Conservation (phyloP, 2,888 invertebrate species). For the Encarsia formosa region DNA sequence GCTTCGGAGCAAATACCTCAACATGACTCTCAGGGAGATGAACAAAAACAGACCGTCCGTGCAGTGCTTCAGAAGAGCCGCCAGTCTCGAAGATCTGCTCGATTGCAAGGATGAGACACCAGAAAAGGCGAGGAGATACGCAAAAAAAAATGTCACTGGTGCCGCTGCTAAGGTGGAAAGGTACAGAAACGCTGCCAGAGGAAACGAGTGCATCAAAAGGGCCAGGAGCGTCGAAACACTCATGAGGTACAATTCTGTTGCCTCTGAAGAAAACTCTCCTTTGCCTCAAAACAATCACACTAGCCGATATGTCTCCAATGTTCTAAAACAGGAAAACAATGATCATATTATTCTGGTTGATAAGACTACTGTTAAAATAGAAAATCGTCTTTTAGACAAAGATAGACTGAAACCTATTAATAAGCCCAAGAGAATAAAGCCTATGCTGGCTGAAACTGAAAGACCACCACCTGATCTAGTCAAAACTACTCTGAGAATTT, state of each 20-base stretch:
- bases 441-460: conserved; percentile 68
- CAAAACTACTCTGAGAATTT: conserved; percentile 77
- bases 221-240: conserved; percentile 84
- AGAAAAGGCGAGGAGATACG: conserved; percentile 37
- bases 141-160: conserved; percentile 32
- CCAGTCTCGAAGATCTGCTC: conserved; percentile 79
- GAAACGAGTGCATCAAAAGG: conserved; percentile 69
- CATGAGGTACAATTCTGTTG: conserved; percentile 59
- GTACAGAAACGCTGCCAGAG: conserved; percentile 57
- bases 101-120: conserved; percentile 57
- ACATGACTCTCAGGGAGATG: conserved; percentile 73
- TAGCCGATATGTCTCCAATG: conserved; percentile 11
- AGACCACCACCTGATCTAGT: conserved; percentile 87
- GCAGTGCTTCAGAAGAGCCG: conserved; percentile 68
- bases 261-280: background rate
- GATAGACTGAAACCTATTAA: conserved; percentile 52
- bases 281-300: conserved; percentile 12
- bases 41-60: conserved; percentile 64
- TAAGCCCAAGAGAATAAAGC: conserved; percentile 61
- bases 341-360: conserved; percentile 54
- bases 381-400: conserved; percentile 43
- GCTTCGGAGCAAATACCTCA: conserved; percentile 80
- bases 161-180: conserved; percentile 43
- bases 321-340: conserved; percentile 47
- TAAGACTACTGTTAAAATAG: conserved; percentile 44